These are phyloP conservation scores for Pelosia muscerda DNA, from an alignment of 2,888 invertebrate genomes.

Conservation along the genomic window DNA sequence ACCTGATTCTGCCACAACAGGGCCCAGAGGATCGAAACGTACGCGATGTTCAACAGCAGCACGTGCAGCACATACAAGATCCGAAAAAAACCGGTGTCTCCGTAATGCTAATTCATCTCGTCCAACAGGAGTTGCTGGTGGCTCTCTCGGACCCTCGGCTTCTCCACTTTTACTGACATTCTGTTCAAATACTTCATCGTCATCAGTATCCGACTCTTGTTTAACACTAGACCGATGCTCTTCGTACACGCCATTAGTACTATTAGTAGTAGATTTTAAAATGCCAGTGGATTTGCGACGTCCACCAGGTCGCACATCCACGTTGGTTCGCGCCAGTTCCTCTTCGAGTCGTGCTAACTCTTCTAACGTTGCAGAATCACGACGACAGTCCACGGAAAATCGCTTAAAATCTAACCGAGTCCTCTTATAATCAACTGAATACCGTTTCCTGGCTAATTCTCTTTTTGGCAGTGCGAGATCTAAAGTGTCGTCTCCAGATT, in stretches of 20 bases:
- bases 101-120: slow-evolving; percentile 92
- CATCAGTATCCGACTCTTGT: slow-evolving; percentile 71
- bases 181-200: slow-evolving; percentile 89
- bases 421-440: slow-evolving; percentile 79
- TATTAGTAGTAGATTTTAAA: slow-evolving; percentile 78
- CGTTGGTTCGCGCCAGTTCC: slow-evolving; percentile 77
- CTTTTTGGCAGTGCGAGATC: slow-evolving; percentile 66
- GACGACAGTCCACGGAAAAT: slow-evolving; percentile 78
- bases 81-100: slow-evolving; percentile 92
- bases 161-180: slow-evolving; percentile 68
- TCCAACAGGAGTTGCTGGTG: slow-evolving; percentile 92
- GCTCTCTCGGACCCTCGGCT: slow-evolving; percentile 87
- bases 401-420: slow-evolving; percentile 77
- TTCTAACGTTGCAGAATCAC: slow-evolving; percentile 75
- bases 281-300: slow-evolving; percentile 82
- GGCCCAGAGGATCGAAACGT: slow-evolving; percentile 91
- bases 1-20: slow-evolving; percentile 88
- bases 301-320: slow-evolving; percentile 70
- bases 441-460: slow-evolving; percentile 74
- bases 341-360: slow-evolving; percentile 75
- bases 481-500: slow-evolving; percentile 63
- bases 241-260: slow-evolving; percentile 68
- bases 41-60: slow-evolving; percentile 92
- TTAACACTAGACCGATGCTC: slow-evolving; percentile 63
- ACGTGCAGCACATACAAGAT: slow-evolving; percentile 91